Base-by-base conservation (phyloP, 2,797 vertebrate species). In the Uromys caudimaculatus region DNA sequence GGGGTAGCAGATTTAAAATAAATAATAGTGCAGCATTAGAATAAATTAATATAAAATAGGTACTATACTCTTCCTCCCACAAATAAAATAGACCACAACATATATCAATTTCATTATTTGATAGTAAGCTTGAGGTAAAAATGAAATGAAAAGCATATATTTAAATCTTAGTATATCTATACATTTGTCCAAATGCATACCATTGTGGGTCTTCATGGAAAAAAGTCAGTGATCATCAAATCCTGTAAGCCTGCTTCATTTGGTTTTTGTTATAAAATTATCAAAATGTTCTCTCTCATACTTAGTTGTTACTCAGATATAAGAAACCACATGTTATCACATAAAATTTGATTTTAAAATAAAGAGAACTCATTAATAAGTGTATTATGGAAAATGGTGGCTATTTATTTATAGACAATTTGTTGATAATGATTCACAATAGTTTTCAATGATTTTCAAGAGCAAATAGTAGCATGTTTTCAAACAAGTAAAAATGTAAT, bases 271-370 rank as follows among this genome's bases (percentile, higher is more conserved):
- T 52, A 89, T 24, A 83, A 38, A 94, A 82, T 5, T 75, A 75
- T 85, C 10, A 58, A 84, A 50, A 13, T 73, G 35, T 67, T 93
- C 23, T 90, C 24, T 77, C 86, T 79, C 67, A 82, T 32, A 85
- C 6, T 62, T 5, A 90, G 64, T 86, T 86, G 81, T n/a, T 56
- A 73, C 16, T 84, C 17, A 82, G 19, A 38, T 83, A 79, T n/a
- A 91, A 78, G 16, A 89, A 76, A 91, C 90, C 0, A 90, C 90
- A 76, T 91, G 6, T 7, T 60, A 73, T 89, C 6, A 84, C 5
- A 69, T 79, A 0, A 76, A 84, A 64, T 91, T 96, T 96, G 3
- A n/a, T 82, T 79, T 97, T 93, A 69, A 89, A 91, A 50, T 94
- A 69, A 93, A 94, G 32, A 84, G 13, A 93, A 44, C 5, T 4